Evolutionary conservation across 2,888 invertebrate genomes (phyloP), one percentile per base, ranked within the genome.

Genomic region (Erannis defoliaria): DNA sequence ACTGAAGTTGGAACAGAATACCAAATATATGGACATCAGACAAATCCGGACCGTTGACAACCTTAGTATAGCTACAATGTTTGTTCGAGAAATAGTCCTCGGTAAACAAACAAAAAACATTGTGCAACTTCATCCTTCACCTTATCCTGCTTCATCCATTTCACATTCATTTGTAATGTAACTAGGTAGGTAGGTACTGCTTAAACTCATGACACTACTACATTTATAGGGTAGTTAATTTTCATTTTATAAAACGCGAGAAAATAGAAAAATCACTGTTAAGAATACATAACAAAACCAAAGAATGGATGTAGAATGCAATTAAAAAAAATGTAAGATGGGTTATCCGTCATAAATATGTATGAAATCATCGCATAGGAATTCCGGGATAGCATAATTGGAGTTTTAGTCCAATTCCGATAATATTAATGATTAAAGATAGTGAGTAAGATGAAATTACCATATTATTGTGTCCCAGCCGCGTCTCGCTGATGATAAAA

Each of bases 391-490:
- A 14, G 1, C 45, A 29, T 45, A 33, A 5, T 19, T 35, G 21
- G 35, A 49, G 14, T 21, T 35, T 49, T 37, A 21, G 49, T 18
- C 14, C n/a, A 10, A 29, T 8, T 10, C 16, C 1, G 0, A 31
- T 2, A 18, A 18, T 6, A 31, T 18, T 19, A 19, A 8, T 8
- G 23, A 5, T 21, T 23, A 14, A 14, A 43, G 9, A 14, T 26
- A 23, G 53, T 56, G 56, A 62, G 51, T 62, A 53, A 62, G 23
- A 56, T 23, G 19, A 62, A 56, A 46, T 50, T 46, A 42, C 46
- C 35, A 35, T 51, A 48, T 37, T 54, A 55, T 50, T 55, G 46
- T 43, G 53, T 56, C 45, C 31, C 42, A 43, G 57, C 31, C 51
- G 40, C 23, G 49, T 37, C 53, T 58, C 14, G 40, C 1, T 19